Evolutionary conservation across 2,113 vertebrate genomes (phyloP).

Genomic region (Theropithecus gelada): DNA sequence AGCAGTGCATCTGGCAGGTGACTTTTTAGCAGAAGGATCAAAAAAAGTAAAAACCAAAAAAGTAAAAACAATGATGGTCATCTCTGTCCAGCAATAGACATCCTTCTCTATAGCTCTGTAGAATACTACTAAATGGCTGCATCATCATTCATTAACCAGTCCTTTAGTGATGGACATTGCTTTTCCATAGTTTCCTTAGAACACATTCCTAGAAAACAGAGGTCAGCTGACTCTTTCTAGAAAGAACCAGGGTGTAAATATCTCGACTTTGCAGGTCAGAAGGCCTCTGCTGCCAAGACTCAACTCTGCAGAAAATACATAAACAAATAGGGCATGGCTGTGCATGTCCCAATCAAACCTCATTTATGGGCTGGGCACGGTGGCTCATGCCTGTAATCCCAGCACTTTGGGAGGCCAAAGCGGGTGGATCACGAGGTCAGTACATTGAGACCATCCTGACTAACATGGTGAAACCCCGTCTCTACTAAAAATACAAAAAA

Average conservation of each 20-base stretch:
- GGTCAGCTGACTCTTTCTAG: neutral
- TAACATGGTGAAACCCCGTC: no score
- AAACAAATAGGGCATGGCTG: neutral
- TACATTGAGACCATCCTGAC: no score
- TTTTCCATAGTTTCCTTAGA: neutral
- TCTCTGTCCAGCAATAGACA: neutral
- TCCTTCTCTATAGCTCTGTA: neutral
- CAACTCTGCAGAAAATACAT: neutral
- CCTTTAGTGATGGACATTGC: neutral
- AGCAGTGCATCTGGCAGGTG: neutral
- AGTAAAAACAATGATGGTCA: neutral
- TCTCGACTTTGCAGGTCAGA: no score
- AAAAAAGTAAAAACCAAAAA: neutral
- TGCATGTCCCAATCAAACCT: neutral
- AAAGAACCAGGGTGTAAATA: no score
- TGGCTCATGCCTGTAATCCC: no score
- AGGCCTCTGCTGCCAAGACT: neutral
- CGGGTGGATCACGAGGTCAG: no score
- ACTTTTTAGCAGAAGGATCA: neutral
- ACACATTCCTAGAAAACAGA: neutral
- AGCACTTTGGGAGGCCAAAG: no score
- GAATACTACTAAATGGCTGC: rapidly evolving
- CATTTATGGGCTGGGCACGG: neutral
- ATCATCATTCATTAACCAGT: no score
- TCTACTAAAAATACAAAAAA: no score